phyloP scores from a whole-genome alignment of 2,797 vertebrate species.

The Acipenser transmontanus region DNA sequence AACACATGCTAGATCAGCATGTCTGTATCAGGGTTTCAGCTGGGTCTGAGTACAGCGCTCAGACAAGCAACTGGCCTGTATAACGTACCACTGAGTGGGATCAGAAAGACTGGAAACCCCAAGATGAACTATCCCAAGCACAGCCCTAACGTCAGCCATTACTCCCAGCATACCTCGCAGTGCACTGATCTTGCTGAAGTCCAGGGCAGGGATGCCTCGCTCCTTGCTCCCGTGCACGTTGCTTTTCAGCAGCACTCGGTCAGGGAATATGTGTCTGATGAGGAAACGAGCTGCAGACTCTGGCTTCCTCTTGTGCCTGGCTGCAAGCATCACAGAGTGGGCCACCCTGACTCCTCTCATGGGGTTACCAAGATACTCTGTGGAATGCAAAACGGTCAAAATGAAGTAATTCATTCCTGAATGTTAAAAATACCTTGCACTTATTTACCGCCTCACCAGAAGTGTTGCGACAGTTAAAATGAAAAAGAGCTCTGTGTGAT shows the following conservation, averaged over 20 bases:
- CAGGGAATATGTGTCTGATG: slow-evolving; percentile 56
- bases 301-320: slow-evolving; percentile 48
- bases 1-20: too few relatives aligned
- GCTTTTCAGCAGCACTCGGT: slow-evolving; percentile 45
- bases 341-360: slow-evolving; percentile 54
- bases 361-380: slow-evolving; percentile 63
- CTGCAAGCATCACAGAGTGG: slow-evolving; percentile 45
- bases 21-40: not conserved
- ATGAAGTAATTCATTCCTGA: too few relatives aligned
- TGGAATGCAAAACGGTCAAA: slow-evolving; percentile 23
- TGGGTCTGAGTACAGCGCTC: not conserved
- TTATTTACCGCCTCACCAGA: not conserved
- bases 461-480: too few relatives aligned
- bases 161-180: slow-evolving; percentile 53
- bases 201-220: slow-evolving; percentile 40
- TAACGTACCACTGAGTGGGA: not conserved
- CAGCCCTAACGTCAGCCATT: too few relatives aligned
- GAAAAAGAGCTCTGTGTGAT: not conserved
- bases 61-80: not conserved
- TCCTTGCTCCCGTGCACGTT: slow-evolving; percentile 36
- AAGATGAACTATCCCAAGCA: too few relatives aligned
- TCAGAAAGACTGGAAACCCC: too few relatives aligned
- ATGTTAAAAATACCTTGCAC: not conserved
- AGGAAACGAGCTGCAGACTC: slow-evolving; percentile 56
- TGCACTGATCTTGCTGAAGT: slow-evolving; percentile 62